These are phyloP conservation scores for Myathropa florea DNA, from an alignment of 2,888 invertebrate species.

Conservation along the genomic window DNA sequence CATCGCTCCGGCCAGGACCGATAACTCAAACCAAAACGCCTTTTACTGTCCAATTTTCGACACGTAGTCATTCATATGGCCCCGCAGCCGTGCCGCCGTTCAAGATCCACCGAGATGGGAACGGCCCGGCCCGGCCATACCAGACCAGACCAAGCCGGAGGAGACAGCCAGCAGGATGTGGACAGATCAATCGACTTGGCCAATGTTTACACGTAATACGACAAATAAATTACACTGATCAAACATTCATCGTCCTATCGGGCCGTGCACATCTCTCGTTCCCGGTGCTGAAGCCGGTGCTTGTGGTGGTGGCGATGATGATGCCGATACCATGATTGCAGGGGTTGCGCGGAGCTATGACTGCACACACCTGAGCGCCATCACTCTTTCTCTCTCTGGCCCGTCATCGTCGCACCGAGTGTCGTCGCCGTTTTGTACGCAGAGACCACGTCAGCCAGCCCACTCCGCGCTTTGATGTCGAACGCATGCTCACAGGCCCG, in stretches of 20 bases:
- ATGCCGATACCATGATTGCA: constrained; percentile 7
- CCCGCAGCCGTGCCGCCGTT: neutral
- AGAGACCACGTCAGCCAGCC: neutral
- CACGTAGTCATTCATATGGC: constrained; percentile 76
- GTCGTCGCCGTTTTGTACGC: neutral
- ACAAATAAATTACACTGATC: constrained; percentile 79
- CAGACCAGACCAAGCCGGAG: constrained; percentile 12
- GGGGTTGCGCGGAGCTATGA: constrained; percentile 10
- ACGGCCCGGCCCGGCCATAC: neutral
- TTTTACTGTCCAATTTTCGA: constrained; percentile 78
- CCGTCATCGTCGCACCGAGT: neutral
- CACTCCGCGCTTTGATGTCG: constrained; percentile 37
- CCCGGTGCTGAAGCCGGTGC: constrained; percentile 11
- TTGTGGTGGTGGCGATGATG: constrained; percentile 28
- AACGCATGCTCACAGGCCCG: constrained; percentile 54
- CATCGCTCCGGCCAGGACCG: constrained; percentile 65
- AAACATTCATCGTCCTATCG: constrained; percentile 69
- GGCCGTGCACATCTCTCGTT: constrained; percentile 38
- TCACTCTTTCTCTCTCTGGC: constrained; percentile 14
- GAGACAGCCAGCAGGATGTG: constrained; percentile 70
- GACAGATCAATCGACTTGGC: constrained; percentile 73
- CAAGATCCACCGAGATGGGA: constrained; percentile 8
- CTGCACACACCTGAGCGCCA: constrained; percentile 29
- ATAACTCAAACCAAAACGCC: constrained; percentile 77
- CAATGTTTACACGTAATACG: constrained; percentile 80